phyloP scores from a whole-genome alignment of 2,797 vertebrate genomes.

The Balearica regulorum region DNA sequence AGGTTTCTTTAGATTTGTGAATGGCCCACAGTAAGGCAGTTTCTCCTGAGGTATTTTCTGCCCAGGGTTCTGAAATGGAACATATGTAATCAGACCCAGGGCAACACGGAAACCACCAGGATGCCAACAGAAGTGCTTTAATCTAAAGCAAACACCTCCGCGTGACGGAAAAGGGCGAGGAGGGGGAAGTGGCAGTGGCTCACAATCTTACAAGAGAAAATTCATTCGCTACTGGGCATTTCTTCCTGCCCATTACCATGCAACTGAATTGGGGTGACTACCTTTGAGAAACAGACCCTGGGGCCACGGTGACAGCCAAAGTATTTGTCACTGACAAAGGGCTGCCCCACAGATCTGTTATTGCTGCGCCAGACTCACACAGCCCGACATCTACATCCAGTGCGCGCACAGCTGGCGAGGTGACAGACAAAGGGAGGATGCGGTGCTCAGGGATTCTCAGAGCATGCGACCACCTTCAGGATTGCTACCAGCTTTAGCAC shows the following conservation, averaged over 20 bases:
- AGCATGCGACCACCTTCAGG: not conserved
- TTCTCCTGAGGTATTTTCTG: constrained; percentile 8
- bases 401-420: not conserved
- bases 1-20: not conserved
- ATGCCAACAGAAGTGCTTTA: constrained; percentile 25
- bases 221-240: not conserved
- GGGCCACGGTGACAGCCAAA: not conserved
- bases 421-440: not conserved
- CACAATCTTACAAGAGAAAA: not conserved
- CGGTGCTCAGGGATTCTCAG: fast-evolving
- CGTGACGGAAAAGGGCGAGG: not conserved
- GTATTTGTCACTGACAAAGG: not conserved
- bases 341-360: not conserved
- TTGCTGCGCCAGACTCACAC: not conserved
- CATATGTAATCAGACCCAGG: not conserved
- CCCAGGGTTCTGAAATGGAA: not conserved
- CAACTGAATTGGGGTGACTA: not conserved
- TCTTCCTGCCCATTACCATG: not conserved
- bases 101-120: constrained; percentile 5
- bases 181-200: not conserved
- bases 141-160: constrained; percentile 52
- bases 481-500: not conserved
- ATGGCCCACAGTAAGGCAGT: not conserved
- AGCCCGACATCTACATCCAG: not conserved
- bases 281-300: not conserved